Evolutionary conservation across 2,113 vertebrate genomes (phyloP).

Genomic region (Podilymbus podiceps): DNA sequence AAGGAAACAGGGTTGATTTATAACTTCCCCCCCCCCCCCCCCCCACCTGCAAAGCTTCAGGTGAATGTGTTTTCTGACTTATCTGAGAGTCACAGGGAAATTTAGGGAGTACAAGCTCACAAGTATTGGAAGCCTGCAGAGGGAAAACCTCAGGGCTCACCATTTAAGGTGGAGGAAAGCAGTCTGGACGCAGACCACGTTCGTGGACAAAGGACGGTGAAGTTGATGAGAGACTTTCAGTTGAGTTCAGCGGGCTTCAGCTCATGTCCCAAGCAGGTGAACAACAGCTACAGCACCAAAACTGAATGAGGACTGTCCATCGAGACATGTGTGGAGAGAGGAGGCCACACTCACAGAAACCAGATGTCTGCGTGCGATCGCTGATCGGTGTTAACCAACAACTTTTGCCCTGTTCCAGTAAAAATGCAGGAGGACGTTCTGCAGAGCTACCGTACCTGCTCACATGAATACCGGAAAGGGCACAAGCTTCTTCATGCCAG

Average conservation of each 20-base stretch:
- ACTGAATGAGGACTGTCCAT: background rate
- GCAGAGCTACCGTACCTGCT: background rate
- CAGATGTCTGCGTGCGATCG: fast-evolving
- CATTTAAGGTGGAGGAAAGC: background rate
- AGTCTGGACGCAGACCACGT: background rate
- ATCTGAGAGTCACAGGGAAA: background rate
- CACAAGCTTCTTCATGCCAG: background rate
- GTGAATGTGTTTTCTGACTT: background rate
- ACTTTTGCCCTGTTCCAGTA: background rate
- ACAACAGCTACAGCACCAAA: background rate
- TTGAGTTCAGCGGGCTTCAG: background rate
- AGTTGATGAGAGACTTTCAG: background rate
- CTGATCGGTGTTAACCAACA: background rate
- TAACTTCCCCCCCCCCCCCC: too few species aligned
- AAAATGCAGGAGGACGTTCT: background rate
- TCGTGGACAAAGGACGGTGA: background rate
- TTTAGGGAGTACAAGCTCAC: background rate
- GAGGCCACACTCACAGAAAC: background rate
- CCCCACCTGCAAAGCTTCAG: background rate
- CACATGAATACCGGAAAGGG: background rate
- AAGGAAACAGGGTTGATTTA: background rate
- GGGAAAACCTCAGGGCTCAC: background rate
- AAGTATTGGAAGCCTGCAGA: background rate
- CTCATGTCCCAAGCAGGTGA: background rate
- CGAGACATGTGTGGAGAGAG: background rate